Evolutionary conservation across 2,113 vertebrate genomes (phyloP).

Genomic region (Pseudorectes ferrugineus): DNA sequence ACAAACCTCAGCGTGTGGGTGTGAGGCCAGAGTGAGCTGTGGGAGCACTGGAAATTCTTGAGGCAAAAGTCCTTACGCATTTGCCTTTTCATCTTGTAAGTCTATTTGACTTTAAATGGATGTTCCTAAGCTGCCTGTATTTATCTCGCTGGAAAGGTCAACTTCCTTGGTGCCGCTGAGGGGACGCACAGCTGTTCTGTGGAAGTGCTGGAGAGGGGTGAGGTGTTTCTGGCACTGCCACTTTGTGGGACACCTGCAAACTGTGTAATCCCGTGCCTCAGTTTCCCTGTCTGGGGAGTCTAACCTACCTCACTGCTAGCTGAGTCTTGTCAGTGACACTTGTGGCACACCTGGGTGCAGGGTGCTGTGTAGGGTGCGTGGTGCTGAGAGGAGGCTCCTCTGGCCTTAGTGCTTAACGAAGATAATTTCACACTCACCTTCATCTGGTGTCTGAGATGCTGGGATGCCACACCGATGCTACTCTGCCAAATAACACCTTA

Average conservation of each 20-base stretch:
- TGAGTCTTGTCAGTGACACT: background rate
- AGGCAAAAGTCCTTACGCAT: background rate
- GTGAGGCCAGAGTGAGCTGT: background rate
- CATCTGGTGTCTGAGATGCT: background rate
- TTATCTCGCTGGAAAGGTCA: background rate
- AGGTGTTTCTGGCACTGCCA: background rate
- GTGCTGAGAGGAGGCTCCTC: background rate
- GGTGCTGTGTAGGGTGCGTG: background rate
- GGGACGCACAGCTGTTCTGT: background rate
- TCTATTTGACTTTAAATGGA: background rate
- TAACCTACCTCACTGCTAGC: constrained; percentile 32
- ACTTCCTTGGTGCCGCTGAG: background rate
- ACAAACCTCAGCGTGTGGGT: background rate
- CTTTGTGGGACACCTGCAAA: background rate
- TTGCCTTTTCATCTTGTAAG: background rate
- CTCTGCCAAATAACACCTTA: background rate
- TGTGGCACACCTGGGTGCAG: background rate
- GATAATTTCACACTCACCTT: background rate
- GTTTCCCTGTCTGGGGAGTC: background rate
- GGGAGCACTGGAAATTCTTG: background rate
- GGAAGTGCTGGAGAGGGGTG: fast-evolving
- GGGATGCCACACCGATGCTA: background rate
- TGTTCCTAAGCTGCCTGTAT: background rate
- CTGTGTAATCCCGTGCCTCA: constrained; percentile 9
- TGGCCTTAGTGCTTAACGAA: background rate